Evolutionary conservation across 2,797 vertebrate genomes (phyloP).

Genomic region (Cyprinella venusta): DNA sequence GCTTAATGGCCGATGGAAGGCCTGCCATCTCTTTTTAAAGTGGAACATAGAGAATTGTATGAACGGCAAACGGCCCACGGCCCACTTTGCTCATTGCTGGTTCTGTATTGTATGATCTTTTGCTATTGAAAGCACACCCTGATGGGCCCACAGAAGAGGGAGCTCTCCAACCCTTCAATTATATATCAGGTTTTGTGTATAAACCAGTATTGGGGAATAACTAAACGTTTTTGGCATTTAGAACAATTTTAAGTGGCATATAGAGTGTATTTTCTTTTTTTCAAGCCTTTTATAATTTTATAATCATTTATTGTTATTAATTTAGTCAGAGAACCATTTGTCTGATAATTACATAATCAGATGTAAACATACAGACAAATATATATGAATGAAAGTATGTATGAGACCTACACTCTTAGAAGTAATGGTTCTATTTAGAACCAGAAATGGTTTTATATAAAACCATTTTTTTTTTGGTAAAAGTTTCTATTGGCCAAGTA

Average conservation of each 20-base stretch:
- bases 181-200: neutral
- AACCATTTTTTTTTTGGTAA: too few relatives aligned
- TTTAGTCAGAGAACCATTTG: neutral
- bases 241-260: too few relatives aligned
- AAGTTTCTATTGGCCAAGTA: too few relatives aligned
- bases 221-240: neutral
- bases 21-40: conserved; percentile 46
- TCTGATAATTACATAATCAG: neutral
- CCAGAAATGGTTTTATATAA: too few relatives aligned
- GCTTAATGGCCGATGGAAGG: conserved; percentile 50
- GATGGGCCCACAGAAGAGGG: neutral
- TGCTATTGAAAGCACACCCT: conserved; percentile 36
- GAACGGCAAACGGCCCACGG: conserved; percentile 17
- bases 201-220: neutral
- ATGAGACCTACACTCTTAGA: too few relatives aligned
- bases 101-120: conserved; percentile 24
- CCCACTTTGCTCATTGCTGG: conserved; percentile 27
- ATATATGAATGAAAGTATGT: conserved; percentile 2
- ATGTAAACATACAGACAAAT: neutral
- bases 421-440: too few relatives aligned
- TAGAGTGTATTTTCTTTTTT: too few relatives aligned
- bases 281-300: too few relatives aligned
- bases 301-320: neutral
- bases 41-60: conserved; percentile 39
- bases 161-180: conserved; percentile 2